Evolutionary conservation across 2,888 invertebrate genomes (phyloP), one percentile per base, ranked within the genome.

Genomic region (Gerris lacustris): DNA sequence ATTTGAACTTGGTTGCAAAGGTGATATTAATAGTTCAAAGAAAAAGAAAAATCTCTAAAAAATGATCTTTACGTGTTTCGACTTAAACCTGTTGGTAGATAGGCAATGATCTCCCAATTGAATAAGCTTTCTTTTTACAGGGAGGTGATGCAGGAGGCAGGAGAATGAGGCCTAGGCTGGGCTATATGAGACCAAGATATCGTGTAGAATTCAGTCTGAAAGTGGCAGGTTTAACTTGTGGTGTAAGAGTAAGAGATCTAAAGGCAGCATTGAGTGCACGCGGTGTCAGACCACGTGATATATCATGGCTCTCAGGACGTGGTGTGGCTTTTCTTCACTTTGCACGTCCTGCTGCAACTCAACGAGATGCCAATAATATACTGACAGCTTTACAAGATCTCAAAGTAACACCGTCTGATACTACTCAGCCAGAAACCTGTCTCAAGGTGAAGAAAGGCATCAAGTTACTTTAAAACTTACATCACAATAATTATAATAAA

Each of bases 301-400:
- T 91, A 80, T 86, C 87, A 69, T 91, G 91, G 91, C 74, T 75
- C 64, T 77, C 77, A 0, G 75, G 74, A 68, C 75, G 84, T 70
- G 88, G 89, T 70, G 86, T 86, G 79, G 89, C 88, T 78, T 89
- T 86, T 77, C 82, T 91, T 76, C 90, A 91, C 79, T 91, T 90
- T 81, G 86, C 87, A 76, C 55, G 55, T 5, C 55, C 55, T 2
- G 15, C 55, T 11, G 55, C 15, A 15, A 55, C 55, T 55, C 55
- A 55, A 15, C 55, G 55, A 5, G 55, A 55, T 55, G 55, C 55
- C 9, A 55, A 55, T 5, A 55, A 55, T 15, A 55, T 55, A 55
- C 55, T 55, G 55, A 9, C 9, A 5, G 55, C 55, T 11, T 15
- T 55, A 11, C 55, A 55, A 5, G 55, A 55, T 55, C 55, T 55